phyloP scores from a whole-genome alignment of 2,113 vertebrate species.

The Clarias magur region DNA sequence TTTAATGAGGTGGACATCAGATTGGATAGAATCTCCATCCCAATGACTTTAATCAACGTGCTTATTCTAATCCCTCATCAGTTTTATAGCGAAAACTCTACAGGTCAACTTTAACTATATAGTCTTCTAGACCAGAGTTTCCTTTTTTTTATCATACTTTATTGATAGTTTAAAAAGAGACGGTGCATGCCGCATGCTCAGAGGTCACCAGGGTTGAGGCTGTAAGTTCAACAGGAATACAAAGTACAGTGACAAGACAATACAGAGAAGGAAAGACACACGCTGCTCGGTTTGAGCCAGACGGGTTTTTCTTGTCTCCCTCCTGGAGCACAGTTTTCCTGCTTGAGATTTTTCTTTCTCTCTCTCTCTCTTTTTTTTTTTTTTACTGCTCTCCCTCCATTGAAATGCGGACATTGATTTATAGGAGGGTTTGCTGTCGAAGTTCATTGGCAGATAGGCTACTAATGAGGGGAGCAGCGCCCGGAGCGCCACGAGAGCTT shows the following conservation, averaged over 20 bases:
- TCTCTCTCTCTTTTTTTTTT: not conserved
- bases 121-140: not conserved
- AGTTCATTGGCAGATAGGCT: conserved; percentile 55
- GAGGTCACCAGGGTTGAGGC: not conserved
- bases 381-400: conserved; percentile 22
- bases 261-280: conserved; percentile 11
- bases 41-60: not conserved
- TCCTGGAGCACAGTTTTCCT: conserved; percentile 6
- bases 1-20: not conserved
- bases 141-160: not conserved
- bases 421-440: conserved; percentile 49
- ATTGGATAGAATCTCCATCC: not conserved
- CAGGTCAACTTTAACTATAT: not conserved
- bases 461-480: conserved; percentile 51
- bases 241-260: not conserved
- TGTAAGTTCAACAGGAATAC: not conserved
- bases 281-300: not conserved
- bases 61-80: not conserved
- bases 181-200: not conserved
- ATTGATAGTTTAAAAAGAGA: not conserved
- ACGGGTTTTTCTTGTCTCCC: not conserved
- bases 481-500: conserved; percentile 37
- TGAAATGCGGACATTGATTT: conserved; percentile 55
- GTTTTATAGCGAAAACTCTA: not conserved
- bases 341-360: conserved; percentile 17